These are phyloP conservation scores for Molanna angustata DNA, from an alignment of 2,888 invertebrate genomes.

Conservation along the genomic window DNA sequence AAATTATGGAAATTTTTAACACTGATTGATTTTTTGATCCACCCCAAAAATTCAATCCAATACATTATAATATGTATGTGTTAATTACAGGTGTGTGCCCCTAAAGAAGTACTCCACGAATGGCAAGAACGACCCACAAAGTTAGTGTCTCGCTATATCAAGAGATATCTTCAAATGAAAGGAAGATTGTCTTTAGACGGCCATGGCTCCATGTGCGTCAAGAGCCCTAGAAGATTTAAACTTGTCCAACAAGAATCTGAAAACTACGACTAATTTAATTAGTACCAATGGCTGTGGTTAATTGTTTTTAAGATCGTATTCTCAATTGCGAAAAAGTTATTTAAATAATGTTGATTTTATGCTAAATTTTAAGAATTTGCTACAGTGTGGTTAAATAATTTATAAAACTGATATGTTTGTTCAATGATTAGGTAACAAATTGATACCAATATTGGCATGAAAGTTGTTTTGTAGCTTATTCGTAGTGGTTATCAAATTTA, in stretches of 20 bases:
- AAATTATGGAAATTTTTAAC: too few species aligned
- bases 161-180: slow-evolving; percentile 75
- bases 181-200: slow-evolving; percentile 70
- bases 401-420: too few species aligned
- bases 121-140: slow-evolving; percentile 90
- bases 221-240: slow-evolving; percentile 84
- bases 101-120: slow-evolving; percentile 85
- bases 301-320: too few species aligned
- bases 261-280: slow-evolving; percentile 69
- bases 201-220: slow-evolving; percentile 77
- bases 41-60: not conserved
- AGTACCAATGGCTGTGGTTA: slow-evolving; percentile 6
- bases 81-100: slow-evolving; percentile 67
- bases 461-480: too few species aligned
- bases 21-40: not conserved
- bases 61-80: too few species aligned
- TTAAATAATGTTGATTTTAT: too few species aligned
- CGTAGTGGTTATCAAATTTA: too few species aligned
- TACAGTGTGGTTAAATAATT: too few species aligned
- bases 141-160: slow-evolving; percentile 79
- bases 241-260: slow-evolving; percentile 89
- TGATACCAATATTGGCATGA: too few species aligned
- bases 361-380: too few species aligned
- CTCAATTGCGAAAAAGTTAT: too few species aligned
- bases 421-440: too few species aligned